These are phyloP conservation scores for Melikaiella ostensackeni DNA, from an alignment of 2,888 invertebrate species.

Conservation along the genomic window DNA sequence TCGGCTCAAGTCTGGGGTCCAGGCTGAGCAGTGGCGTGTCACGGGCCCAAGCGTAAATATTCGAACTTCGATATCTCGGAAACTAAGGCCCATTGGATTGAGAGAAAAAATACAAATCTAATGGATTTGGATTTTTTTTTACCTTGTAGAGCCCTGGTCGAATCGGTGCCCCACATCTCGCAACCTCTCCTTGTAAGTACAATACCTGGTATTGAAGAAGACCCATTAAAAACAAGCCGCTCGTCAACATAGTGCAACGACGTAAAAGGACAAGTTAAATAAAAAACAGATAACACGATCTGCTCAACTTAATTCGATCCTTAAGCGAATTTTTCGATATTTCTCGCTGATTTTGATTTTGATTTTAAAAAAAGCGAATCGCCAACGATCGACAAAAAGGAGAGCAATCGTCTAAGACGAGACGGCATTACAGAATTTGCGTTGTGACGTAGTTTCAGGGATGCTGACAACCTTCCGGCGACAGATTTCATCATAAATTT, in stretches of 20 bases:
- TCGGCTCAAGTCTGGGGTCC: too few species aligned
- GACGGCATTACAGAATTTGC: constrained; percentile 62
- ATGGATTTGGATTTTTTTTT: too few species aligned
- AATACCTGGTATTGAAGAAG: constrained; percentile 46
- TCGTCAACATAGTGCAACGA: constrained; percentile 53
- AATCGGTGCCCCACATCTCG: too few species aligned
- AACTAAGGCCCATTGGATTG: too few species aligned
- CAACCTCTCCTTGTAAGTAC: too few species aligned
- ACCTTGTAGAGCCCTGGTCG: too few species aligned
- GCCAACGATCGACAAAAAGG: constrained; percentile 54
- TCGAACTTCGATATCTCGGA: too few species aligned
- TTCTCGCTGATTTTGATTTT: constrained; percentile 51
- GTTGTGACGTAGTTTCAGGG: constrained; percentile 65
- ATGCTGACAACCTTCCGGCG: constrained; percentile 61
- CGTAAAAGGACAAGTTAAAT: constrained; percentile 49
- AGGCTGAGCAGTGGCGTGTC: too few species aligned
- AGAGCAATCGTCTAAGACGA: constrained; percentile 61
- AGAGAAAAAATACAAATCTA: too few species aligned
- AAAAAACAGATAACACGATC: constrained; percentile 37
- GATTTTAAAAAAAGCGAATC: constrained; percentile 40
- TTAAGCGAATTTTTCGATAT: constrained; percentile 51
- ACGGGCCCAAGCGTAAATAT: too few species aligned
- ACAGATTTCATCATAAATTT: constrained; percentile 47
- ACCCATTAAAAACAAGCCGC: constrained; percentile 58
- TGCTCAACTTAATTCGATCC: constrained; percentile 49